phyloP scores from a whole-genome alignment of 2,113 vertebrate genomes.

The Lanius ludovicianus region DNA sequence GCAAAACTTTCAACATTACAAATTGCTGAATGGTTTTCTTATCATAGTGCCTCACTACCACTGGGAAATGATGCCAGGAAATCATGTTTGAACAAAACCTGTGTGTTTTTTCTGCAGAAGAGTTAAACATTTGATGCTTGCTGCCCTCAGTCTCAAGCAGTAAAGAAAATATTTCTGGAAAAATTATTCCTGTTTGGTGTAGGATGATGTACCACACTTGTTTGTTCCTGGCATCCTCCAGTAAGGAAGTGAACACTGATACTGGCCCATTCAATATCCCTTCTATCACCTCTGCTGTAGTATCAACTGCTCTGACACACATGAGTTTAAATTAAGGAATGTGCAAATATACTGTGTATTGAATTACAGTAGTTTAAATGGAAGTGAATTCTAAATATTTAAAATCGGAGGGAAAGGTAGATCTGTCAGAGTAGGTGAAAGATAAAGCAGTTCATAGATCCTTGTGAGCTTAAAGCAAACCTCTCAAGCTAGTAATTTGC shows the following conservation, averaged over 20 bases:
- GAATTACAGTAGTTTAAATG: background rate
- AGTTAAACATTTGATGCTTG: background rate
- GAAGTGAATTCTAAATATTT: background rate
- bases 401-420: background rate
- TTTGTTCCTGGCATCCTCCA: background rate
- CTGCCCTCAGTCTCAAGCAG: background rate
- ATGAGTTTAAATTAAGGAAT: background rate
- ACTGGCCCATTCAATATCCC: background rate
- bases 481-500: background rate
- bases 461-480: background rate
- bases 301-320: background rate
- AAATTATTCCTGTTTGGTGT: background rate
- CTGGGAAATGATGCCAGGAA: constrained; percentile 30
- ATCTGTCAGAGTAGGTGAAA: background rate
- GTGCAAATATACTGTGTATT: background rate
- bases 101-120: constrained; percentile 30
- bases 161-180: background rate
- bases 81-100: constrained; percentile 58
- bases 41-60: constrained; percentile 29
- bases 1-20: constrained; percentile 46
- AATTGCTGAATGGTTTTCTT: constrained; percentile 68
- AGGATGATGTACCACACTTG: background rate
- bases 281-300: background rate
- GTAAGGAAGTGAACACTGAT: background rate
- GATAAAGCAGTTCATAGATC: background rate